phyloP scores from a whole-genome alignment of 2,888 invertebrate species.

The Coremacera marginata region DNA sequence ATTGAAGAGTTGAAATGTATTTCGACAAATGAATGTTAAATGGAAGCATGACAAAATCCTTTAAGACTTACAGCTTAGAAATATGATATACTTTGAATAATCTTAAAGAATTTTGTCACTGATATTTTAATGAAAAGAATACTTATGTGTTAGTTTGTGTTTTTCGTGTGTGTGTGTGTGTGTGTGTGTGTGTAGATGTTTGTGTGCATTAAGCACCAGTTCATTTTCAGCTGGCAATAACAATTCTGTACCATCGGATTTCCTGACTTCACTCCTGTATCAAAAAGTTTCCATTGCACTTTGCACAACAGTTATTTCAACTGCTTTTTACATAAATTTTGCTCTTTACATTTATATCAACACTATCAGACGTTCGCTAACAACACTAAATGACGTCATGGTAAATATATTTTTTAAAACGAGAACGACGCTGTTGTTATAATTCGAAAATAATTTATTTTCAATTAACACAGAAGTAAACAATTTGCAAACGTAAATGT shows the following conservation, averaged over 20 bases:
- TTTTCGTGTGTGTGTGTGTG: neutral
- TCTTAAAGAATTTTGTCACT: constrained; percentile 9
- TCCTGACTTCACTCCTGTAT: neutral
- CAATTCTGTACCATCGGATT: neutral
- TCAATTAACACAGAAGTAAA: constrained; percentile 51
- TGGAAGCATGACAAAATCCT: neutral
- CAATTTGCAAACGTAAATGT: constrained; percentile 23
- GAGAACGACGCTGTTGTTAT: too few relatives aligned
- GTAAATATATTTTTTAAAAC: neutral
- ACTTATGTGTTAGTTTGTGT: constrained; percentile 28
- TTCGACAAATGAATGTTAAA: neutral
- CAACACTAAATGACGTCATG: constrained; percentile 31
- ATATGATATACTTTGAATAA: neutral
- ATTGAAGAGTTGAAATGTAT: neutral
- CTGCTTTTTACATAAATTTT: neutral
- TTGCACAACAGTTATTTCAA: neutral
- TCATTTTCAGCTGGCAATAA: neutral
- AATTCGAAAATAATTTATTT: constrained; percentile 54
- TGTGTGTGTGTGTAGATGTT: neutral
- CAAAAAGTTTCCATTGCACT: constrained; percentile 1
- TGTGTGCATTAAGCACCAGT: neutral
- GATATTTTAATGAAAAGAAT: neutral
- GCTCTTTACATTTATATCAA: neutral
- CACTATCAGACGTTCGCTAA: neutral
- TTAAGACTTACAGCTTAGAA: neutral